These are phyloP conservation scores for Sitodiplosis mosellana DNA, from an alignment of 1,140 invertebrate genomes.

Conservation along the genomic window DNA sequence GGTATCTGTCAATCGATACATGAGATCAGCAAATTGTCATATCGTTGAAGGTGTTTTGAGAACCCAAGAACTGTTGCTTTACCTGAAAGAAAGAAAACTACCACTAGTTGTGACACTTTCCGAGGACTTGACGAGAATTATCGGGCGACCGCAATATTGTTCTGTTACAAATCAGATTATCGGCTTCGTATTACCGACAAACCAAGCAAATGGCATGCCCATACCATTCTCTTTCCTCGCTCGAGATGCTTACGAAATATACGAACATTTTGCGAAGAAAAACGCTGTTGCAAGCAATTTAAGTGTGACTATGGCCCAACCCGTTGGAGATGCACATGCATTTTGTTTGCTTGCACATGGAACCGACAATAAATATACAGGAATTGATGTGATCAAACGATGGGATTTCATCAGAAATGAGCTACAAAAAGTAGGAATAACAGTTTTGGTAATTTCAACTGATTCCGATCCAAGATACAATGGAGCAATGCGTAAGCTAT, in stretches of 20 bases:
- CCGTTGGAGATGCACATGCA: not conserved
- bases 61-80: not conserved
- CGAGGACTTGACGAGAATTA: not conserved
- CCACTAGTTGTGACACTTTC: not conserved
- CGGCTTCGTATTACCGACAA: not conserved
- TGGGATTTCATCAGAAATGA: not conserved
- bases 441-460: not conserved
- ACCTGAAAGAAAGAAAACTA: not conserved
- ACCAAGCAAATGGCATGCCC: not conserved
- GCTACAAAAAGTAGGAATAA: not conserved
- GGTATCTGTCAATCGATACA: not conserved
- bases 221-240: not conserved
- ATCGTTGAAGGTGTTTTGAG: not conserved
- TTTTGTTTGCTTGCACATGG: not conserved
- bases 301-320: not conserved
- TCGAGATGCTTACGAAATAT: not conserved
- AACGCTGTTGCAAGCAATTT: not conserved
- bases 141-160: too few relatives aligned
- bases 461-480: not conserved
- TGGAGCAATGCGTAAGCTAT: not conserved
- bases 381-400: not conserved
- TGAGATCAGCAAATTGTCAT: not conserved
- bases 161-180: not conserved
- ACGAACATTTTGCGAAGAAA: not conserved
- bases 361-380: not conserved